Evolutionary conservation across 2,888 invertebrate genomes (phyloP).

Genomic region (Plagiodera versicolora): DNA sequence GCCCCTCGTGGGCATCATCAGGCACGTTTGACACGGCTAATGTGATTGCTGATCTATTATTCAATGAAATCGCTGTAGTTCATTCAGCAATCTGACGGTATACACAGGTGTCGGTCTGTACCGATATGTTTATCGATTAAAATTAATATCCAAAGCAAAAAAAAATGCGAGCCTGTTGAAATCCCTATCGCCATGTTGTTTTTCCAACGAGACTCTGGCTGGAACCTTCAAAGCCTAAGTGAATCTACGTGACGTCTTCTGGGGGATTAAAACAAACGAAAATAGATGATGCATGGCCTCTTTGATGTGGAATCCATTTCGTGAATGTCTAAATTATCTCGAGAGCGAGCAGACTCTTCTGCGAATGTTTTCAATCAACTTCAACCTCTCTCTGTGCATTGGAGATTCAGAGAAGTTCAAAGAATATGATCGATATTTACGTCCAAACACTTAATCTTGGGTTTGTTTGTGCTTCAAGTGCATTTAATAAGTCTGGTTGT

Average conservation of each 20-base stretch:
- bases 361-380: not conserved
- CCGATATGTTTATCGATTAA: too few species aligned
- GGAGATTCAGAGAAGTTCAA: not conserved
- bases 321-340: not conserved
- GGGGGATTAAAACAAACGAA: constrained; percentile 1
- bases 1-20: constrained; percentile 8
- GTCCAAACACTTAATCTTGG: too few species aligned
- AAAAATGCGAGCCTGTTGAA: too few species aligned
- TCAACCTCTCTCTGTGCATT: not conserved
- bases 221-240: not conserved
- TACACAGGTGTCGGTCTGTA: not conserved
- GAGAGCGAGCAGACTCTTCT: not conserved
- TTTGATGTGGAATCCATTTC: constrained; percentile 10
- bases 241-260: not conserved
- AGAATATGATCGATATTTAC: not conserved
- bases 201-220: too few species aligned
- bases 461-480: too few species aligned
- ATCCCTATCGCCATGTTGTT: too few species aligned
- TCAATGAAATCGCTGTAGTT: not conserved
- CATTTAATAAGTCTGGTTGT: too few species aligned
- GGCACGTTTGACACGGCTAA: constrained; percentile 15
- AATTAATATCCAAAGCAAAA: too few species aligned
- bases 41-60: constrained; percentile 17
- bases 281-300: constrained; percentile 12
- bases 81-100: not conserved